These are phyloP conservation scores for Onychostruthus taczanowskii DNA, from an alignment of 2,113 vertebrate species.

Conservation along the genomic window DNA sequence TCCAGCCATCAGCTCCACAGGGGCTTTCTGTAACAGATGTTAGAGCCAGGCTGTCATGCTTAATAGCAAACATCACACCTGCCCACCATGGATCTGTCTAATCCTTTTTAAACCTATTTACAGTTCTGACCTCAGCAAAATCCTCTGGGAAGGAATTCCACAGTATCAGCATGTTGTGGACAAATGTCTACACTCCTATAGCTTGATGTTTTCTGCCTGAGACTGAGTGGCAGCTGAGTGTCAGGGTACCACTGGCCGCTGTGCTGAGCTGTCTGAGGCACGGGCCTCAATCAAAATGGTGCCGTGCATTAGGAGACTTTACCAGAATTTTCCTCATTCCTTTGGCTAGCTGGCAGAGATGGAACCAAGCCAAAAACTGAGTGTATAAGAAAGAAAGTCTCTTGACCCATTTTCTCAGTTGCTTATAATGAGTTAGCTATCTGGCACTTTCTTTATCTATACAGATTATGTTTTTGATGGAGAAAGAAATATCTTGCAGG, in stretches of 20 bases:
- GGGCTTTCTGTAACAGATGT: not conserved
- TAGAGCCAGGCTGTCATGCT: not conserved
- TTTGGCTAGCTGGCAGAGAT: not conserved
- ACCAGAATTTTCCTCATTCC: not conserved
- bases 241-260: not conserved
- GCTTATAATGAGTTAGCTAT: not conserved
- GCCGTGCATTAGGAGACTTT: not conserved
- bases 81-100: not conserved
- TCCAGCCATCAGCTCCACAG: not conserved
- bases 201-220: not conserved
- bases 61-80: not conserved
- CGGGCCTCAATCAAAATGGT: not conserved
- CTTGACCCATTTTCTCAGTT: not conserved
- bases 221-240: not conserved
- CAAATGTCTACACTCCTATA: not conserved
- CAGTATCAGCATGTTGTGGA: not conserved
- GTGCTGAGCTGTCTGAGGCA: not conserved
- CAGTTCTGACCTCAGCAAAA: not conserved
- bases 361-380: not conserved
- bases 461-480: not conserved
- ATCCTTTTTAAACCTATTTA: slow-evolving; percentile 31
- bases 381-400: not conserved
- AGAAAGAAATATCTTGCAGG: not conserved
- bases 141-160: not conserved
- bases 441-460: not conserved